Base-by-base conservation (phyloP, 2,113 vertebrate genomes). In the Gadus chalcogrammus region DNA sequence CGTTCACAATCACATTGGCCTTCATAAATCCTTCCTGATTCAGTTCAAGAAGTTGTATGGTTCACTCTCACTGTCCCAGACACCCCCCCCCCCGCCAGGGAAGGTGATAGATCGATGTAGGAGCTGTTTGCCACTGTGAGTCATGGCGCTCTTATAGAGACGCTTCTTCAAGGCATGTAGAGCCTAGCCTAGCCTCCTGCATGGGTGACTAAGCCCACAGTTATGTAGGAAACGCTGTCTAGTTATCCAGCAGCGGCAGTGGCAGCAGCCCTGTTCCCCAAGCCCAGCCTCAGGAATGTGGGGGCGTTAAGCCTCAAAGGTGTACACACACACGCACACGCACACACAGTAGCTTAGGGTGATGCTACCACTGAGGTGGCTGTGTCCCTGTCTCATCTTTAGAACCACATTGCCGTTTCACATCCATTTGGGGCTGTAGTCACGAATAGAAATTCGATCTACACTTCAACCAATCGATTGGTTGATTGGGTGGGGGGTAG, bases 151-250 rank as follows among this genome's bases (percentile, higher is more conserved):
- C 67, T 74, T 84, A 76, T 73, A 79, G 64, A 64, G 38, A 0
- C 15, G 20, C 52, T 79, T 67, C 64, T 75, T 42, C 53, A 62
- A 85, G 83, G 63, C 71, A 78, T 80, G 76, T 68, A 68, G 69
- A 60, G 82, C 83, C 75, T 24, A 74, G 74, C 71, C 79, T 82
- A 79, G 78, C 80, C 69, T 48, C 12, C 62, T 74, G 68, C 68
- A 77, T 64, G 64, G 65, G 70, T 85, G 84, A 88, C 75, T 87
- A 88, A 89, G 77, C 78, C 75, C 13, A 2, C 75, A 84, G 82
- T 76, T 84, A 85, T 88, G 83, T 59, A 56, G 82, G 76, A 59
- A 85, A 84, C 83, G 77, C 79, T 78, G 78, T 82, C 67, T 78
- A 67, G 78, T 81, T 83, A 71, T 73, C 82, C 68, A 61, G 70